Evolutionary conservation across 2,888 invertebrate genomes (phyloP).

Genomic region (Augiades crinisus): DNA sequence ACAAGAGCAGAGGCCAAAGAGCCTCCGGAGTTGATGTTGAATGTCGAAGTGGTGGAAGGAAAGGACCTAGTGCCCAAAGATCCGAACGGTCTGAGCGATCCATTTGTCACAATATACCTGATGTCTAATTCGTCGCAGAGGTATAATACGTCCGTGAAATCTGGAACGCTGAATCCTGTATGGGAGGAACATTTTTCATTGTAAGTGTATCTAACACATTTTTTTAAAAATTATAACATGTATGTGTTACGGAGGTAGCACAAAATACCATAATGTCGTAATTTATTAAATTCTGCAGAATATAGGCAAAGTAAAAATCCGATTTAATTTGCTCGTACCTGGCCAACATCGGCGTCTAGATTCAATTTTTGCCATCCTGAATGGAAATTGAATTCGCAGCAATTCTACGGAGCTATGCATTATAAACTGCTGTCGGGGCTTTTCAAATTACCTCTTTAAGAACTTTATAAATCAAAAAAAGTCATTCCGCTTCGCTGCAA

Average conservation of each 20-base stretch:
- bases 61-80: conserved; percentile 93
- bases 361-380: conserved; percentile 63
- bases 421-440: too few species aligned
- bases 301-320: conserved; percentile 61
- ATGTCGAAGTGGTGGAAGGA: conserved; percentile 93
- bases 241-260: too few species aligned
- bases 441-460: too few species aligned
- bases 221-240: too few species aligned
- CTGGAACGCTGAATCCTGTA: conserved; percentile 92
- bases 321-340: conserved; percentile 65
- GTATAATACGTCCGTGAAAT: conserved; percentile 95
- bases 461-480: too few species aligned
- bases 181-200: conserved; percentile 99
- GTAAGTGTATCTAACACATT: conserved; percentile 85
- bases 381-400: conserved; percentile 72
- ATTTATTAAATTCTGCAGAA: conserved; percentile 43
- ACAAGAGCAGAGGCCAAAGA: conserved; percentile 88
- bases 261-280: too few species aligned
- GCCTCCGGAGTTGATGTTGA: conserved; percentile 91
- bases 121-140: conserved; percentile 89
- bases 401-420: conserved; percentile 64
- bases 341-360: conserved; percentile 68
- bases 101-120: conserved; percentile 96
- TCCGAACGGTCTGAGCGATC: conserved; percentile 97
- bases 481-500: too few species aligned